Percentiles rank a stretch among this genome's conserved stretches.
These are phyloP conservation scores for Papilio aristodemus DNA, from an alignment of 1,140 invertebrate species.

Conservation along the genomic window DNA sequence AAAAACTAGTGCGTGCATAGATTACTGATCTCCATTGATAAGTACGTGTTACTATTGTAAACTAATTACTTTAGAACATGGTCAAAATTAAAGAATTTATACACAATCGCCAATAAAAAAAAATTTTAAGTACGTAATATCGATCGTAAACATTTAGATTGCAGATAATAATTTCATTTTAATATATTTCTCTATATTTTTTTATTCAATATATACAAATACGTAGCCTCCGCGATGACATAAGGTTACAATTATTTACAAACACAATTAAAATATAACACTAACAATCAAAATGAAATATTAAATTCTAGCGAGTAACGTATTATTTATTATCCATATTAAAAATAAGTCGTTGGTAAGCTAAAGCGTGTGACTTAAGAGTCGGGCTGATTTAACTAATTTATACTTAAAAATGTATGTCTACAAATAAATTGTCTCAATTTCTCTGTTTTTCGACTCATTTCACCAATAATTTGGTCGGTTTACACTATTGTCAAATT, in stretches of 20 bases:
- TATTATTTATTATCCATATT: neutral
- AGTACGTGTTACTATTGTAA: slow-evolving; percentile 38
- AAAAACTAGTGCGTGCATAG: slow-evolving; percentile 54
- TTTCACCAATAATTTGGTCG: too few species aligned
- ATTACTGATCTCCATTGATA: slow-evolving; percentile 50
- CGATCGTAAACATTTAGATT: neutral
- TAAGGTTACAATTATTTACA: neutral
- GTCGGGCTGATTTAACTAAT: too few species aligned
- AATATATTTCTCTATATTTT: neutral
- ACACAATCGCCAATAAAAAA: slow-evolving; percentile 42
- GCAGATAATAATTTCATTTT: neutral
- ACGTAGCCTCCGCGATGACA: neutral
- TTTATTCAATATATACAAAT: slow-evolving; percentile 7
- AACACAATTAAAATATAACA: neutral
- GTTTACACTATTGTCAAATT: too few species aligned
- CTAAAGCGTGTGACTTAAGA: too few species aligned
- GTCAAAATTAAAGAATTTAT: slow-evolving; percentile 18
- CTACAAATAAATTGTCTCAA: too few species aligned
- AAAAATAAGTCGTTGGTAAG: neutral
- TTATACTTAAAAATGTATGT: too few species aligned
- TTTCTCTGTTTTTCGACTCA: too few species aligned
- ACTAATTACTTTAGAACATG: neutral
- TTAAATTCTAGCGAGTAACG: neutral
- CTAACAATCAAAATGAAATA: neutral
- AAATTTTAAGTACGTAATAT: slow-evolving; percentile 24